Conservation (phyloP, 2,113 vertebrate species). For the Peromyscus leucopus region DNA sequence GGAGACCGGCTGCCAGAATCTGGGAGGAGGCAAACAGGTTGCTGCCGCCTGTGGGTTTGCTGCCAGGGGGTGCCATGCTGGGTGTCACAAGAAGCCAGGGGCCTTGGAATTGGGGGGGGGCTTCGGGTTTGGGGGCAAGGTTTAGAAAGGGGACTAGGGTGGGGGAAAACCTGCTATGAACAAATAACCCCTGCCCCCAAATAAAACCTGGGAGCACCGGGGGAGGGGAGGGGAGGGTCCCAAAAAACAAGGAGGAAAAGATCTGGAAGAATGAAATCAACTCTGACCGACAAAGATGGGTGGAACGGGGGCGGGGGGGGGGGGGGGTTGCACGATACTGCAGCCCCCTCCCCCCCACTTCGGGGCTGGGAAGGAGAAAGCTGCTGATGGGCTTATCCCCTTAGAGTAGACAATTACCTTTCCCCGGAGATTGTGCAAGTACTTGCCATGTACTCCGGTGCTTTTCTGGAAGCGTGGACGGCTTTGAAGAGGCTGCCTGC, state of each 20-base stretch:
- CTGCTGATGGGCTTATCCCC: background rate
- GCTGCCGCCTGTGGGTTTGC: too few species aligned
- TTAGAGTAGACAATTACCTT: background rate
- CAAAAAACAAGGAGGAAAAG: background rate
- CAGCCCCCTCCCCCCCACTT: too few species aligned
- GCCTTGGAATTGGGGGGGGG: background rate
- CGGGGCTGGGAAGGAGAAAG: background rate
- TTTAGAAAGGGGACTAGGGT: background rate
- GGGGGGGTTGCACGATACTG: too few species aligned
- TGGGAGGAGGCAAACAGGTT: background rate
- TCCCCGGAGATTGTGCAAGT: background rate
- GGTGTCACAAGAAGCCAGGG: background rate
- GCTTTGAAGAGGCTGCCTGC: background rate
- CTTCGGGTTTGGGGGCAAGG: background rate
- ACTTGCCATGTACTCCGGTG: fast-evolving
- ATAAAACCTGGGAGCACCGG: fast-evolving
- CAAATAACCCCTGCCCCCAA: fast-evolving
- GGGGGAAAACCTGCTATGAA: too few species aligned
- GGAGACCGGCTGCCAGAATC: background rate
- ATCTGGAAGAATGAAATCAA: background rate
- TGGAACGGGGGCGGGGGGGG: background rate
- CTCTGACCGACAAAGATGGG: background rate
- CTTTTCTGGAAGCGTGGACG: background rate
- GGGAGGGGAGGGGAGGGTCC: too few species aligned
- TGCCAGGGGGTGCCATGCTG: background rate